Evolutionary conservation across 2,113 vertebrate species (phyloP), one percentile per base, ranked within the genome.

Genomic region (Martes martes): DNA sequence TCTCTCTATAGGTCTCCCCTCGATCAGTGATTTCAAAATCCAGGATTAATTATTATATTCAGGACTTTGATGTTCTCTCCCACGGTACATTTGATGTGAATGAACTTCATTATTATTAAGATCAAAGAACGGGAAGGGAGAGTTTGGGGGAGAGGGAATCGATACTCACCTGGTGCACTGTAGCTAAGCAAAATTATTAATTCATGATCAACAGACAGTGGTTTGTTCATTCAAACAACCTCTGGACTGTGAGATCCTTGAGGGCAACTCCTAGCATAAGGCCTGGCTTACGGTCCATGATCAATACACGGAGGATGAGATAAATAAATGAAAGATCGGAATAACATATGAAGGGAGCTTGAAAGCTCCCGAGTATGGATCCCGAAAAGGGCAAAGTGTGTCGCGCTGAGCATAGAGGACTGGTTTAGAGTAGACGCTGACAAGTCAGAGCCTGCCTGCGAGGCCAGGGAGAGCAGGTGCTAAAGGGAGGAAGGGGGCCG

Each of bases 61-160:
- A 11, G 36, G 87, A 63, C 96, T 98, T 96, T 88, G 39, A 88
- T 98, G 86, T 95, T 97, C 47, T 96, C 81, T 97, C 95, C 94
- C 86, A 94, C 81, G 52, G 84, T 71, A 92, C 67, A 97, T 96
- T 45, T 93, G 92, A 97, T 50, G 59, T 36, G 91, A 97, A 93
- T 85, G 84, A 91, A 95, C 73, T 89, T 94, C 80, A 96, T 97
- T 95, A 97, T 91, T 82, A 82, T n/a, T 67, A 45, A 94, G 89
- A 97, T 97, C 79, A 97, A 97, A 97, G 69, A 71, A 85, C 36
- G 15, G 26, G 47, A 92, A 33, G 24, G 83, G 57, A 97, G 14
- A 93, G 52, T 45, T 9, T 93, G 59, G 61, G n/a, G 45, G 88
- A 85, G 65, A 89, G 2, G 14, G 78, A 91, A 95, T 96, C 78